Conservation (phyloP, 2,888 invertebrate species). For the Cosmorhoe ocellata region DNA sequence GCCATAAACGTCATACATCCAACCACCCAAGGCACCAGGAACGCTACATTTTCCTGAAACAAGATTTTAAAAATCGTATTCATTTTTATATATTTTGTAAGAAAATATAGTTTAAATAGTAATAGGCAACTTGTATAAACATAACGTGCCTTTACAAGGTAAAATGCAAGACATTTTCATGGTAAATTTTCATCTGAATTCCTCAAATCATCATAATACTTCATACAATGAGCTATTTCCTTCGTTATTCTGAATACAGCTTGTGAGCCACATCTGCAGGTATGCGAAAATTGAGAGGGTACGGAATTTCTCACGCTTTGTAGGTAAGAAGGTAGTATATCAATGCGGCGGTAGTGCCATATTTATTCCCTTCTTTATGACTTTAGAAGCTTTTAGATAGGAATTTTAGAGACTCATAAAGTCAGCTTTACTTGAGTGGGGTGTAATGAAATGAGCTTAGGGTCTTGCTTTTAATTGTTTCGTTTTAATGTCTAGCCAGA, state of each 20-base stretch:
- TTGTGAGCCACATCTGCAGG: slow-evolving; percentile 7
- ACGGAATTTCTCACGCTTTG: slow-evolving; percentile 8
- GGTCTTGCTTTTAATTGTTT: slow-evolving; percentile 35
- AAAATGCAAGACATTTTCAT: not conserved
- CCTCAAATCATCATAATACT: slow-evolving; percentile 10
- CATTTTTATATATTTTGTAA: too few relatives aligned
- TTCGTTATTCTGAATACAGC: slow-evolving; percentile 9
- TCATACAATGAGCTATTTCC: slow-evolving; percentile 1
- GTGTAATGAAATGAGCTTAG: slow-evolving; percentile 38
- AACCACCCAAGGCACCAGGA: slow-evolving; percentile 90
- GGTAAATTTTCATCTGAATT: slow-evolving; percentile 1
- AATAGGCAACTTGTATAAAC: too few relatives aligned
- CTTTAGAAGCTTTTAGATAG: slow-evolving; percentile 40
- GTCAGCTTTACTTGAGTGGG: slow-evolving; percentile 36
- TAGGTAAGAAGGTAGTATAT: slow-evolving; percentile 19
- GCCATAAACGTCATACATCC: slow-evolving; percentile 92
- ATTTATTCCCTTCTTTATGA: slow-evolving; percentile 45
- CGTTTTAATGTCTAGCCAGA: slow-evolving; percentile 23
- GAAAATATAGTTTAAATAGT: too few relatives aligned
- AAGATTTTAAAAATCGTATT: slow-evolving; percentile 1
- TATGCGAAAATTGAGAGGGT: slow-evolving; percentile 15
- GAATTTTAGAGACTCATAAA: slow-evolving; percentile 46
- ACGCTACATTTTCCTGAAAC: slow-evolving; percentile 87
- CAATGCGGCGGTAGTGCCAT: slow-evolving; percentile 31
- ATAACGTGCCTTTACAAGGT: slow-evolving; percentile 35